These are phyloP conservation scores for Sminthurinus aureus DNA, from an alignment of 2,888 invertebrate genomes.

Conservation along the genomic window DNA sequence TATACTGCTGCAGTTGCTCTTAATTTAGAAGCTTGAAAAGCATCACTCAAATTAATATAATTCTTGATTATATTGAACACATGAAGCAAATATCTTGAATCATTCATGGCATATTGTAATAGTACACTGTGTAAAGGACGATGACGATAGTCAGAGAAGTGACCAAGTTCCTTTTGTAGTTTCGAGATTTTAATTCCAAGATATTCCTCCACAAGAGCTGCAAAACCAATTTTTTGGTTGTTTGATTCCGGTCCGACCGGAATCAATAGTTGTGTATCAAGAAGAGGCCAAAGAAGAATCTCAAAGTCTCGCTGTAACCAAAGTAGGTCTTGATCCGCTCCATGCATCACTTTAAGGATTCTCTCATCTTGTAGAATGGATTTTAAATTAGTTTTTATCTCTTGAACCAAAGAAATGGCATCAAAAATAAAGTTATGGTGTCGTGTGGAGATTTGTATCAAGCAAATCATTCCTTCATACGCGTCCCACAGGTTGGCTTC, in stretches of 20 bases:
- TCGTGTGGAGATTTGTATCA: not conserved
- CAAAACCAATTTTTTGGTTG: not conserved
- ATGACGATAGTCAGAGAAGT: not conserved
- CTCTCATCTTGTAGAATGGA: not conserved
- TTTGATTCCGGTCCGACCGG: not conserved
- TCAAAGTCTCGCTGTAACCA: constrained; percentile 5
- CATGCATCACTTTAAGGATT: constrained; percentile 8
- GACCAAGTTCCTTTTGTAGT: not conserved
- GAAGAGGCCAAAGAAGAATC: not conserved
- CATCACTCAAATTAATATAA: no score
- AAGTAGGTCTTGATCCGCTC: not conserved
- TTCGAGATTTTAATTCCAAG: not conserved
- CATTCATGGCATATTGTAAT: no score
- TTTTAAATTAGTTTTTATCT: not conserved
- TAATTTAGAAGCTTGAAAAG: no score
- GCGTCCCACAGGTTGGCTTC: no score
- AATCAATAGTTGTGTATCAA: constrained; percentile 8
- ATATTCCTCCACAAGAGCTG: constrained; percentile 1
- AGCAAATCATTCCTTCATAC: no score
- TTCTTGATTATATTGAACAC: no score
- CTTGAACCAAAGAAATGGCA: not conserved
- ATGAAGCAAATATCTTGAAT: no score
- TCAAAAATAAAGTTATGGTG: no score
- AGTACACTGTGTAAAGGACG: no score
- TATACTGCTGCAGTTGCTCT: no score